phyloP scores from a whole-genome alignment of 2,113 vertebrate genomes.

The Pteropus alecto region DNA sequence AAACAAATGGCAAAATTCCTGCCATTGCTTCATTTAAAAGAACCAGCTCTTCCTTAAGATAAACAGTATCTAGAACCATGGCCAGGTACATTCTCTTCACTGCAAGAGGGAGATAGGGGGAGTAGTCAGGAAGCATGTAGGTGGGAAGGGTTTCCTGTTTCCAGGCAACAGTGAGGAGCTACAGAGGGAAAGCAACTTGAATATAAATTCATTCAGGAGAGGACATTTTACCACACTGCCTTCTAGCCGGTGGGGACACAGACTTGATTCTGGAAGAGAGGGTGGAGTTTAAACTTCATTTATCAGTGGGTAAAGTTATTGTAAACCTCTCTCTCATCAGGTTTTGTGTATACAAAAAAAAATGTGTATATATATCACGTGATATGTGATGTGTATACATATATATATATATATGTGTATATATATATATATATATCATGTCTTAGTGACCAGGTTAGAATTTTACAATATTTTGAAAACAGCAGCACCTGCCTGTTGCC shows the following conservation, averaged over 20 bases:
- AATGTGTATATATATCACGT: too few relatives aligned
- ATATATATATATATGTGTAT: too few relatives aligned
- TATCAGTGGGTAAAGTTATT: conserved; percentile 44
- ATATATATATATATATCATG: too few relatives aligned
- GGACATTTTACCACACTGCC: conserved; percentile 64
- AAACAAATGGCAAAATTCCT: conserved; percentile 12
- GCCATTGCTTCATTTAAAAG: background rate
- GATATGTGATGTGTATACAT: too few relatives aligned
- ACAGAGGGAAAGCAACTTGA: conserved; percentile 70
- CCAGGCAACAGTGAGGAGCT: conserved; percentile 73
- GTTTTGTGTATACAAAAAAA: background rate
- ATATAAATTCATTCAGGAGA: conserved; percentile 70
- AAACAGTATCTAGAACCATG: conserved; percentile 46
- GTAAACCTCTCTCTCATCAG: background rate
- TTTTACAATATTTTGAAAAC: conserved; percentile 19
- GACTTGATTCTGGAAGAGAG: conserved; percentile 30
- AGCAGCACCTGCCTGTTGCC: background rate
- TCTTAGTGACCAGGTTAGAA: background rate
- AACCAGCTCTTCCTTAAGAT: conserved; percentile 1
- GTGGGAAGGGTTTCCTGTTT: conserved; percentile 77
- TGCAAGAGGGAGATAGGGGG: conserved; percentile 31
- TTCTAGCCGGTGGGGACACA: conserved; percentile 12
- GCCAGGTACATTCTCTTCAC: conserved; percentile 64
- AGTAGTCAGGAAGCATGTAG: conserved; percentile 71
- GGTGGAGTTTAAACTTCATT: conserved; percentile 55